Base-by-base conservation (phyloP, 2,888 invertebrate species). In the Lysandra bellargus region DNA sequence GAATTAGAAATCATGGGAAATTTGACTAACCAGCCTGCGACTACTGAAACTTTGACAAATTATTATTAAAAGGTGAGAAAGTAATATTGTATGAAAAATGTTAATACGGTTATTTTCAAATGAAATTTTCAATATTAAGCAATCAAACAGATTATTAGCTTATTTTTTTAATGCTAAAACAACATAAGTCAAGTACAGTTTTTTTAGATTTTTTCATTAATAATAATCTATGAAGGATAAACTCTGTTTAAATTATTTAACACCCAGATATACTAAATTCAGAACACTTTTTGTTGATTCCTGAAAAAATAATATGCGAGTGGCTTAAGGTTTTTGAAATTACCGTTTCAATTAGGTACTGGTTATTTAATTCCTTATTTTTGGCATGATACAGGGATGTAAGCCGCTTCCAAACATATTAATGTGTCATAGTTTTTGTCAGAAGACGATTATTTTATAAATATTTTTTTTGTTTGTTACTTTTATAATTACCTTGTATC, bases 81-180 rank as follows among this genome's bases (percentile, higher is more conserved):
- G 37, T 81, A 49, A 49, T 78, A 80, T 80, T 79, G 69, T 60
- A 64, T 78, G 9, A 72, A 77, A 80, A 81, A 79, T 80, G 64
- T 79, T 79, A 79, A 80, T 79, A 81, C 78, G 81, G 78, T 78
- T 80, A 80, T 81, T 78, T 81, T 80, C 73, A 80, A 79, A 75
- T 81, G 80, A 40, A 80, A 80, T 80, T 80, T 57, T 81, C 14
- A 79, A 79, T 79, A 57, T 80, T 57, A 81, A 81, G 79, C 80
- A 80, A 80, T 79, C 79, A 79, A 81, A 81, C 78, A 79, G 49
- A 79, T 79, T 73, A 80, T 80, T 80, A 78, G 37, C 37, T 76
- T 73, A 80, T 80, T 77, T 60, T 72, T 72, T 72, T 72, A 57
- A 9, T 49, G 60, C 79, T 75, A 80, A 80, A 81, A 80, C 69